Base-by-base conservation (phyloP, 2,113 vertebrate species). In the Dolichallabes microphthalmus region DNA sequence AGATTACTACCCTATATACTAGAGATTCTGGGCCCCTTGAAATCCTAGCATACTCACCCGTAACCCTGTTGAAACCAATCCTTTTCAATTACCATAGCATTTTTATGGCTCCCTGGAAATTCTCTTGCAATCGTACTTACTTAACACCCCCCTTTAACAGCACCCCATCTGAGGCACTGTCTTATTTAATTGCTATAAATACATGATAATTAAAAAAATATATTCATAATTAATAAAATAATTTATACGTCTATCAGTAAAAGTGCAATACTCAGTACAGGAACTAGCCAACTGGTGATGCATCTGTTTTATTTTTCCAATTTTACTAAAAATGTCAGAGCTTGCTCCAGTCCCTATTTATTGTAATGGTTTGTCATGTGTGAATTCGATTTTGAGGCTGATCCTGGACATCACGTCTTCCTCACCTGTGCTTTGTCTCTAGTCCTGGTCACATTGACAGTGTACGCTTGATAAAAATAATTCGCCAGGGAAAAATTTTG, bases 381-480 rank as follows among this genome's bases (percentile, higher is more conserved):
- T 75, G 12, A 15, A 15, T 52, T 52, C 12, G 25, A 15, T n/a
- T 22, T n/a, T 52, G 39, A 27, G n/a, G 22, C 30, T 39, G 32
- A 64, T 27, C 19, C 10, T 13, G 15, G 74, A 39, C 17, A 50
- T 15, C 55, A 14, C 52, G 12, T 19, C 30, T 60, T 17, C 32
- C 58, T 86, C 68, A 86, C 85, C 27, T 86, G 57, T 11, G 78
- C 78, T 50, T 86, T 82, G 69, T 86, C 85, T 86, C 78, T 81
- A 35, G 85, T 86, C 22, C 85, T 74, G 68, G 68, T 75, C 39
- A 86, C 85, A 75, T 27, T 86, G 19, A 86, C 19, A 4, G n/a
- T 35, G 19, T 81, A 86, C 12, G 63, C 12, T n/a, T 19, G 22
- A 86, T 75, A 82, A 32, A 81, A 14, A 39, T 64, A 50, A 0